phyloP scores from a whole-genome alignment of 2,797 vertebrate genomes.

The Diglossa cyanea region DNA sequence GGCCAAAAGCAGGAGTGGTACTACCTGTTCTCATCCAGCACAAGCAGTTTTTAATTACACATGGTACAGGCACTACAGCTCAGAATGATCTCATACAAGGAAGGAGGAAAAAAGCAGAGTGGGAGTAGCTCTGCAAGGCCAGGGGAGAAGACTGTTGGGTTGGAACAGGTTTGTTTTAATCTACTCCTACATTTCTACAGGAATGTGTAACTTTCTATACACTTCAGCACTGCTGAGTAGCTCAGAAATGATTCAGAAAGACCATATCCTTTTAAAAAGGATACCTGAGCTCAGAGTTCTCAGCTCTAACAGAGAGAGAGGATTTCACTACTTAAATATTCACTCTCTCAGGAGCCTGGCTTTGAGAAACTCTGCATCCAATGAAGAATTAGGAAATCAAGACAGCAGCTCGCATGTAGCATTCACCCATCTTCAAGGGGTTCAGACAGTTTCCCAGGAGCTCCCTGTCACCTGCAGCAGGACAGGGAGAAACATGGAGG shows the following conservation, averaged over 20 bases:
- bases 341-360: background rate
- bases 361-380: background rate
- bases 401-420: rapidly evolving
- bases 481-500: background rate
- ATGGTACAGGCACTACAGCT: background rate
- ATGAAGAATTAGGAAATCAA: background rate
- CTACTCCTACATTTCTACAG: background rate
- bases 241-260: background rate
- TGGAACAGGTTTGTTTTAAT: background rate
- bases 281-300: background rate
- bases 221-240: background rate
- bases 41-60: background rate
- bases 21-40: background rate
- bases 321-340: background rate
- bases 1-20: background rate
- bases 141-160: background rate
- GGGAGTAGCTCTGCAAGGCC: background rate
- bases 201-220: background rate
- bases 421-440: background rate
- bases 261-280: background rate
- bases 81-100: background rate
- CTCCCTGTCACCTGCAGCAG: background rate
- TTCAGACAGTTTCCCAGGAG: background rate
- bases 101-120: background rate
- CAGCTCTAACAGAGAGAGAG: rapidly evolving